Percentiles rank a stretch among this genome's conserved stretches.
Evolutionary conservation across 2,113 vertebrate genomes (phyloP).

Genomic region (Philantomba maxwellii): DNA sequence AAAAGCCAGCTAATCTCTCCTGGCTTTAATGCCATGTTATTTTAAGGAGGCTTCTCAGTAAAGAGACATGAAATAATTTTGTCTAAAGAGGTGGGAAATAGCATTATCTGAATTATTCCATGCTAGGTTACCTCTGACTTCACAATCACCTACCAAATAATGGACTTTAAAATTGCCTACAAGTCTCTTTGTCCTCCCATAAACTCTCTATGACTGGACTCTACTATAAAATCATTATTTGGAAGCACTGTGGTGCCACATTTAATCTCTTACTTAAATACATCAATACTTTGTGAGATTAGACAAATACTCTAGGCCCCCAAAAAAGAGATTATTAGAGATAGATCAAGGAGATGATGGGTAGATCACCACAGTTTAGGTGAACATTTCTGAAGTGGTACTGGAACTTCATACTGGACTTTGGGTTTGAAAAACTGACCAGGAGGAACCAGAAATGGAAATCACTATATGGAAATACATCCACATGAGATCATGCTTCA

Average conservation of each 20-base stretch:
- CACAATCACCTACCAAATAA: slow-evolving; percentile 54
- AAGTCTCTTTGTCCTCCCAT: not conserved
- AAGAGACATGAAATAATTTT: slow-evolving; percentile 41
- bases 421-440: not conserved
- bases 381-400: not conserved
- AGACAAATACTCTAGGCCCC: not conserved
- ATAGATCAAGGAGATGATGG: not conserved
- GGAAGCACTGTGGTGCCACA: not conserved
- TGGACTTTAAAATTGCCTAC: slow-evolving; percentile 1
- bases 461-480: slow-evolving; percentile 18
- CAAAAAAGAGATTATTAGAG: not conserved
- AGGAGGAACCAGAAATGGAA: slow-evolving; percentile 13
- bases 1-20: not conserved
- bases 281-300: not conserved
- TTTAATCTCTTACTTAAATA: slow-evolving; percentile 3
- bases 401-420: not conserved
- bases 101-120: not conserved
- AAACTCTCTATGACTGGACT: not conserved
- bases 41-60: slow-evolving; percentile 13
- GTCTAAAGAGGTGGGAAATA: slow-evolving; percentile 16
- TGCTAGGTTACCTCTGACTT: slow-evolving; percentile 52
- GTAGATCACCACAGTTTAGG: not conserved
- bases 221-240: not conserved
- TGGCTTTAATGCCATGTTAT: not conserved
- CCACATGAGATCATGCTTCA: slow-evolving; percentile 3